Conservation (phyloP, 2,113 vertebrate genomes). For the Notarius quadriscutis region DNA sequence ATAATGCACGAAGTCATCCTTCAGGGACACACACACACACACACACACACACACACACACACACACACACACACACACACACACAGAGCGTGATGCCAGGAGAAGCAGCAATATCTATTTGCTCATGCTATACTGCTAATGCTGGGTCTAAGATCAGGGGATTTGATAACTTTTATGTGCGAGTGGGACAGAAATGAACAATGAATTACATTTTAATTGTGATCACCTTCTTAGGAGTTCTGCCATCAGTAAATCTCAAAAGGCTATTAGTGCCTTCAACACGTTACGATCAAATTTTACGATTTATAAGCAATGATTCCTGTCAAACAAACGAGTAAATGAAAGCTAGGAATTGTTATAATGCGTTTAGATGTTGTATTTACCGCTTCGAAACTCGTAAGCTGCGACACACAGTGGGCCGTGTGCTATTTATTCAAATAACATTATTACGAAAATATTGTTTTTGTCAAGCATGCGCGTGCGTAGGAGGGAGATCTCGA, state of each 20-base stretch:
- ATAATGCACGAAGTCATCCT: slow-evolving; percentile 6
- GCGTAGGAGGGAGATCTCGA: not conserved
- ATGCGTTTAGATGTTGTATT: not conserved
- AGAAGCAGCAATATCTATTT: slow-evolving; percentile 39
- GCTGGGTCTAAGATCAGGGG: slow-evolving; percentile 11
- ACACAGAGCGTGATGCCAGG: too few relatives aligned
- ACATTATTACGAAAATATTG: not conserved
- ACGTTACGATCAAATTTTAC: not conserved
- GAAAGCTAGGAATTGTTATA: not conserved
- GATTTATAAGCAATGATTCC: not conserved
- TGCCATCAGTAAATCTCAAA: not conserved
- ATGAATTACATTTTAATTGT: not conserved
- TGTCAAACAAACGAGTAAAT: not conserved
- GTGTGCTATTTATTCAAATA: not conserved
- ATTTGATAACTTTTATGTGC: not conserved
- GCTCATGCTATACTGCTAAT: slow-evolving; percentile 46
- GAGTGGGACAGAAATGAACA: not conserved
- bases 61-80: not conserved
- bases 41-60: not conserved
- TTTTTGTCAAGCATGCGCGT: slow-evolving; percentile 19
- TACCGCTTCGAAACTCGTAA: not conserved
- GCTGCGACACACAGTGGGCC: not conserved
- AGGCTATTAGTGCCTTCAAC: not conserved
- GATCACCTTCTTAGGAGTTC: not conserved
- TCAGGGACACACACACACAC: not conserved